These are phyloP conservation scores for Phylloscopus collybita DNA, from an alignment of 2,797 vertebrate species.

Conservation along the genomic window DNA sequence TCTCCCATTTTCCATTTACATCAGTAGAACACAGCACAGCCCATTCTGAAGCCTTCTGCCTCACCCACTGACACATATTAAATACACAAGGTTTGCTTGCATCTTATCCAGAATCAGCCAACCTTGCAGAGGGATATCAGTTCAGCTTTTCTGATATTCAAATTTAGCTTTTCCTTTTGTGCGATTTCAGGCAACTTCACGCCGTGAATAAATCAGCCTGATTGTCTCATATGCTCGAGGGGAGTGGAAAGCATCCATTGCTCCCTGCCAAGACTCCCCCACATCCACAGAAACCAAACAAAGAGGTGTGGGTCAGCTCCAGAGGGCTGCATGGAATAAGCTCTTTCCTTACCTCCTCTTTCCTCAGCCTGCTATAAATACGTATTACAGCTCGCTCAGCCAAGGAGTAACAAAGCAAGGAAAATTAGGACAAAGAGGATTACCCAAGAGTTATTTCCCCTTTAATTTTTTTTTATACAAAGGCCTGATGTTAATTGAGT, in stretches of 20 bases:
- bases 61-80: background rate
- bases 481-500: slow-evolving; percentile 26
- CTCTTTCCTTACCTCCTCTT: background rate
- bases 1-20: background rate
- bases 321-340: background rate
- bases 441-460: slow-evolving; percentile 58
- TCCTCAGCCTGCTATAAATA: slow-evolving; percentile 54
- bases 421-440: slow-evolving; percentile 67
- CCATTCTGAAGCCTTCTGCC: background rate
- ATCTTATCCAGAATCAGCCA: background rate
- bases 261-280: background rate
- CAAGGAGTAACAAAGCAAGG: slow-evolving; percentile 64
- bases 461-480: slow-evolving; percentile 40
- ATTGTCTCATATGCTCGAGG: fast-evolving
- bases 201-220: background rate
- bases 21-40: background rate
- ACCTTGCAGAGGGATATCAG: background rate
- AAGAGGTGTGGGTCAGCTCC: background rate
- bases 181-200: background rate
- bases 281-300: background rate
- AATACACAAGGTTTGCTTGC: background rate
- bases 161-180: background rate
- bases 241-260: fast-evolving
- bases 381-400: background rate
- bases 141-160: background rate